Conservation (phyloP, 2,888 invertebrate species). For the Hofmannophila pseudospretella region DNA sequence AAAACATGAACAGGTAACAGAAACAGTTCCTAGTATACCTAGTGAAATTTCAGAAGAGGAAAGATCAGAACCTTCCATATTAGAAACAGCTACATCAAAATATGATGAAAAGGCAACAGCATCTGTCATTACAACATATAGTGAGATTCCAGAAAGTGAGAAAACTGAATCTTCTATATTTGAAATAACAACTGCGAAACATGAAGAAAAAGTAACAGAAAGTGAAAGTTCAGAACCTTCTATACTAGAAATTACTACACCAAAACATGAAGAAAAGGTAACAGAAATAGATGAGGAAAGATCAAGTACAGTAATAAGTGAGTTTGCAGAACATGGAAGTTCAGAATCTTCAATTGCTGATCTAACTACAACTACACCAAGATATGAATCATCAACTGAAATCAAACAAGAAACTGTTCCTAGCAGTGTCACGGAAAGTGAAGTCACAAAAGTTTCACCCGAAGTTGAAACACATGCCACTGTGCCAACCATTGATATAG, state of each 20-base stretch:
- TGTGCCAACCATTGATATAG: not conserved
- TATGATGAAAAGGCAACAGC: conserved; percentile 3
- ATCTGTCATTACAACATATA: too few species aligned
- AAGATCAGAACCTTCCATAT: not conserved
- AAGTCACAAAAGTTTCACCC: not conserved
- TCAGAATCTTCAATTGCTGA: conserved; percentile 17
- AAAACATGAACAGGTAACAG: not conserved
- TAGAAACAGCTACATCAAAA: too few species aligned
- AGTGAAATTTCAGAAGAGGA: not conserved
- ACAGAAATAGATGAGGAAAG: too few species aligned
- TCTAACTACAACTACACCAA: conserved; percentile 21
- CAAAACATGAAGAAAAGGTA: not conserved
- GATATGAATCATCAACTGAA: conserved; percentile 17
- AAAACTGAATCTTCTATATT: too few species aligned
- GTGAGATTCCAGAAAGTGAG: too few species aligned
- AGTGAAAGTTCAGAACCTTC: not conserved
- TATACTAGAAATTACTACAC: not conserved
- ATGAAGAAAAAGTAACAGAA: too few species aligned
- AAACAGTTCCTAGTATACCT: not conserved
- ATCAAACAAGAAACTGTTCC: not conserved
- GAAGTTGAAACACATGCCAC: conserved; percentile 13
- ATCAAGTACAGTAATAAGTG: conserved; percentile 20
- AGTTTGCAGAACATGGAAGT: conserved; percentile 32
- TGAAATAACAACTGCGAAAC: too few species aligned
- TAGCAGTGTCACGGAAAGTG: not conserved